Conservation (phyloP, 2,888 invertebrate genomes). For the Papilio demoleus region DNA sequence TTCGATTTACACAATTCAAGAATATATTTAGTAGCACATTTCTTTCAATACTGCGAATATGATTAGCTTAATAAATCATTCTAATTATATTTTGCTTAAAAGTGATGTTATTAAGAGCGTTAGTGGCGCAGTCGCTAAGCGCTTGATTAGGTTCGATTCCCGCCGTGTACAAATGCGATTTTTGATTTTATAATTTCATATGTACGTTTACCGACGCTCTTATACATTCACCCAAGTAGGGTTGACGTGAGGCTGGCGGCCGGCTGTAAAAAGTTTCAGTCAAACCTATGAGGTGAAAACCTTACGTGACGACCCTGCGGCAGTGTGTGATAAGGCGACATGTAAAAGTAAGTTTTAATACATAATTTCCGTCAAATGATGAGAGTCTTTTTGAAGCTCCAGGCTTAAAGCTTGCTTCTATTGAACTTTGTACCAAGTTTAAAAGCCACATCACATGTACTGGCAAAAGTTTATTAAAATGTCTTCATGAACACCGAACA, state of each 20-base stretch:
- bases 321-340: neutral
- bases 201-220: too few species aligned
- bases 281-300: too few species aligned
- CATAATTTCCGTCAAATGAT: conserved; percentile 21
- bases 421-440: neutral
- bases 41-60: neutral
- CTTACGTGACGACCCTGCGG: too few species aligned
- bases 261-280: too few species aligned
- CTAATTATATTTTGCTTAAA: too few species aligned
- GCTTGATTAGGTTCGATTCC: too few species aligned
- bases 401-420: neutral
- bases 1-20: conserved; percentile 4
- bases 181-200: too few species aligned
- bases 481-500: neutral
- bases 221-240: too few species aligned
- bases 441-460: neutral
- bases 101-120: too few species aligned
- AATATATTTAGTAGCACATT: neutral
- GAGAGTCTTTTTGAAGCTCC: neutral
- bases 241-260: too few species aligned
- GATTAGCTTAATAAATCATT: neutral
- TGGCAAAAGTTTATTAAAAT: neutral
- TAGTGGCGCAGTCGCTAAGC: too few species aligned
- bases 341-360: conserved; percentile 2
- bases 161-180: too few species aligned